Evolutionary conservation across 2,888 invertebrate genomes (phyloP).

Genomic region (Dicycla oo): DNA sequence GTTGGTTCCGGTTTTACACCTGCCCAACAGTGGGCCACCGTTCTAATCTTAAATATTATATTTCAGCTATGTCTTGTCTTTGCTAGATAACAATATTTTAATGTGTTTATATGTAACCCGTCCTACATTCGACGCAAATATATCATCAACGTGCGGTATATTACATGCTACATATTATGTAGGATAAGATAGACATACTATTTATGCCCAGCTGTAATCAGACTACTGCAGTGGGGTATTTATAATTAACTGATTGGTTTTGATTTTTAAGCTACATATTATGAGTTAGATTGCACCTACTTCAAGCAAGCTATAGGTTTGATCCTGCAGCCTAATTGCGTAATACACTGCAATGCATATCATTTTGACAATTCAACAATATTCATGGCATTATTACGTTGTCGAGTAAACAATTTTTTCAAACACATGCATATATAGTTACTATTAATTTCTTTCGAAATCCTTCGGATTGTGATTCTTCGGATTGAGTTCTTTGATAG

Average conservation of each 20-base stretch:
- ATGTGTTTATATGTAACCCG: no score
- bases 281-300: background rate
- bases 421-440: background rate
- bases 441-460: background rate
- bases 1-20: background rate
- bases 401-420: background rate
- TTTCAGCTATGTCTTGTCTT: background rate
- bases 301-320: background rate
- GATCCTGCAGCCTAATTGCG: no score
- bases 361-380: no score
- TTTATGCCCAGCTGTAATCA: conserved; percentile 1
- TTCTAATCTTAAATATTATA: no score
- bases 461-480: background rate
- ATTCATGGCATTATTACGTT: no score
- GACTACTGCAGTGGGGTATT: background rate
- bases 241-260: conserved; percentile 7
- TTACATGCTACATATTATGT: background rate
- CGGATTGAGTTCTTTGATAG: background rate
- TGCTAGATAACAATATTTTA: background rate
- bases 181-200: background rate
- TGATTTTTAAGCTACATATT: background rate
- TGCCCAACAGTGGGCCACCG: background rate
- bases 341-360: background rate
- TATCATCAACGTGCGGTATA: conserved; percentile 15
- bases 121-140: background rate